Percentiles rank a stretch among this genome's conserved stretches.
Evolutionary conservation across 37 sponge, comb jelly and placozoan species (phyloP).

Genomic region (Chondrilla cf. caribensis): DNA sequence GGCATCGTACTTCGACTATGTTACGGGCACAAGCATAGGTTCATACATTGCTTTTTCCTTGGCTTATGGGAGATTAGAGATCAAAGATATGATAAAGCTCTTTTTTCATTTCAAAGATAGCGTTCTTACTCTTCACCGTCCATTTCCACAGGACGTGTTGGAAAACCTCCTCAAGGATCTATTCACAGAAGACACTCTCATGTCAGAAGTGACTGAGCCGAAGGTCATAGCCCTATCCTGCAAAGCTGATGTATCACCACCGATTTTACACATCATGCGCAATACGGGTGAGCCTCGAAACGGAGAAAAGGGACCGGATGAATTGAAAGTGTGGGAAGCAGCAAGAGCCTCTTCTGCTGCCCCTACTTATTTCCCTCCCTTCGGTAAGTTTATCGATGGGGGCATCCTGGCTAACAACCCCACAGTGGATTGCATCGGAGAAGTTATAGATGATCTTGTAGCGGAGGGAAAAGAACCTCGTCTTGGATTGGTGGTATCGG

Average conservation of each 20-base stretch:
- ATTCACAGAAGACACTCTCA: not conserved
- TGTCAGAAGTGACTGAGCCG: not conserved
- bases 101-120: slow-evolving; percentile 15
- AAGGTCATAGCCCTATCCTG: not conserved
- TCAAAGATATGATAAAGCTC: not conserved
- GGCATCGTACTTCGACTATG: not conserved
- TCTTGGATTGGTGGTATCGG: not conserved
- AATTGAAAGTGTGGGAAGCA: slow-evolving; percentile 10
- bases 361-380: not conserved
- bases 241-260: not conserved
- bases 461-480: not conserved
- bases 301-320: not conserved
- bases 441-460: not conserved
- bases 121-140: not conserved
- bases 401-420: not conserved
- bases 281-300: not conserved
- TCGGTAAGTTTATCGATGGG: not conserved
- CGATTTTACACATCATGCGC: not conserved
- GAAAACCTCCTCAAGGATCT: not conserved
- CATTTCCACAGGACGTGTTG: not conserved
- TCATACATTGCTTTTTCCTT: not conserved
- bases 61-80: not conserved
- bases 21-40: not conserved
- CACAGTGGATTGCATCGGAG: not conserved
- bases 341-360: not conserved